Conservation (phyloP, 1,140 invertebrate species). For the Augochlora pura region DNA sequence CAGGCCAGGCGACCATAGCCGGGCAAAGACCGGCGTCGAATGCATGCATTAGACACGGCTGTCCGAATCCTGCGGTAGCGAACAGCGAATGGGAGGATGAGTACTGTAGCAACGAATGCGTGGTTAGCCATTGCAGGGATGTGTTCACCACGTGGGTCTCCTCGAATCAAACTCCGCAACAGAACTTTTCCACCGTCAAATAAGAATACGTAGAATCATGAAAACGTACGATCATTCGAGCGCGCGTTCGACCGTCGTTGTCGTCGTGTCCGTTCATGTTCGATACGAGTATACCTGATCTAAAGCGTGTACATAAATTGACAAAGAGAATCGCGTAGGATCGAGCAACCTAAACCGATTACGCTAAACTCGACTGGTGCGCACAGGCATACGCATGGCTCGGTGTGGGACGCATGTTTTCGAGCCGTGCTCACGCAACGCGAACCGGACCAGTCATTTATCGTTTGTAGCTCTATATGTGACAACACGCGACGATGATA, state of each 20-base stretch:
- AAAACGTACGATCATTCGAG: slow-evolving; percentile 14
- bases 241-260: slow-evolving; percentile 20
- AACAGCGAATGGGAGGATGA: slow-evolving; percentile 98
- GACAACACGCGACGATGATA: neutral
- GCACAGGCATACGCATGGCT: neutral
- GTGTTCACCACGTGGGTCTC: slow-evolving; percentile 95
- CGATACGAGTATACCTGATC: slow-evolving; percentile 46
- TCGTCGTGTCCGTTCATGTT: slow-evolving; percentile 5
- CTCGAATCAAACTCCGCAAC: slow-evolving; percentile 87
- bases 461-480: neutral
- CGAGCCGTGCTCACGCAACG: too few species aligned
- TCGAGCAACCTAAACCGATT: slow-evolving; percentile 19
- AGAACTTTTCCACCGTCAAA: slow-evolving; percentile 83
- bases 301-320: slow-evolving; percentile 61
- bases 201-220: slow-evolving; percentile 67
- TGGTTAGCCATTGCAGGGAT: slow-evolving; percentile 97
- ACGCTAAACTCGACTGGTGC: neutral
- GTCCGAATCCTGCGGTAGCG: slow-evolving; percentile 93
- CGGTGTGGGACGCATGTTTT: too few species aligned
- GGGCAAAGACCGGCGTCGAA: slow-evolving; percentile 81
- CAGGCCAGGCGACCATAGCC: slow-evolving; percentile 76
- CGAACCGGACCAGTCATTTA: neutral
- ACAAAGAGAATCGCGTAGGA: slow-evolving; percentile 25
- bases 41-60: slow-evolving; percentile 93
- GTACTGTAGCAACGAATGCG: slow-evolving; percentile 98